Base-by-base conservation (phyloP, 2,113 vertebrate species). In the Poicephalus meyeri region DNA sequence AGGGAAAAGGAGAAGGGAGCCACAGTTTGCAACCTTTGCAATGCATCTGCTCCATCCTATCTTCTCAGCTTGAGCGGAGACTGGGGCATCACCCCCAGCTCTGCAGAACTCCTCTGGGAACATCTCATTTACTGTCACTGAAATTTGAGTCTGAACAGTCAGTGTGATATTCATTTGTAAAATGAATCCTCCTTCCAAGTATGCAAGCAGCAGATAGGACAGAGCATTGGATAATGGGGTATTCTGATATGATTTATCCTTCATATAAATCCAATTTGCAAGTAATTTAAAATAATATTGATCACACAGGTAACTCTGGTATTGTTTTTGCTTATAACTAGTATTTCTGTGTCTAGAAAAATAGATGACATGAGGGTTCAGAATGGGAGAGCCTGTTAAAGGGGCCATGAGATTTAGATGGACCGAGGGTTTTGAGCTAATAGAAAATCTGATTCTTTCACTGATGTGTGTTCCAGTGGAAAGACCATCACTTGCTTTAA, bases 241-340 rank as follows among this genome's bases (percentile, higher is more conserved):
- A 63, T 90, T 93, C 90, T 88, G 90, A 79, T 88, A 53, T 14
- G 26, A 80, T 92, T 93, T 95, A 78, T 91, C 65, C 50, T 78
- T 84, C 83, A 53, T 88, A 56, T 87, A 93, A 94, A 94, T 90
- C 82, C 26, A 91, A 64, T 88, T 93, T 90, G 42, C 60, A 64
- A 91, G 72, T 78, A 88, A 95, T 84, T 86, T 90, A 52, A 88
- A 95, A 50, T 80, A 49, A 91, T 83, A 84, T 21, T 76, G 80
- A 90, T 86, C 72, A 56, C 35, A 49, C 55, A 88, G 79, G 60
- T 82, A 93, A 35, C 80, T 61, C 70, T 66, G 31, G 25, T 69
- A n/a, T 19, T 87, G 47, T 61, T 52, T 91, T 44, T 56, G 28
- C 72, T 49, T 39, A 50, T 63, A 47, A 81, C 68, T 84, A 44